Percentiles rank a stretch among this genome's conserved stretches.
These are phyloP conservation scores for Aspidoscelis tigris DNA, from an alignment of 2,113 vertebrate genomes.

Conservation along the genomic window DNA sequence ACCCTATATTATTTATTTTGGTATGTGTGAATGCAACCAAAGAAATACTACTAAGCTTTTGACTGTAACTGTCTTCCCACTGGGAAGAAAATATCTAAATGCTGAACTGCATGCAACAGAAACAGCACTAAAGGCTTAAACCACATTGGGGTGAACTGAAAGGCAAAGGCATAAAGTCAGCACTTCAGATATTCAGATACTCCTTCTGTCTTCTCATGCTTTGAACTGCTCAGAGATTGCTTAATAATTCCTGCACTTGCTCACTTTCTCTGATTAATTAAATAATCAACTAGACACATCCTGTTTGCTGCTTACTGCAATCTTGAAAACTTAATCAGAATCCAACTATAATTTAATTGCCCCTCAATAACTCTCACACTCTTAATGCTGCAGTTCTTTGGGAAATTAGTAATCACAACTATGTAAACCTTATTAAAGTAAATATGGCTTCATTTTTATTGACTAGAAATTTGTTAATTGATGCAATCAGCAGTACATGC, in stretches of 20 bases:
- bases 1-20: too few species aligned
- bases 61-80: background rate
- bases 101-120: background rate
- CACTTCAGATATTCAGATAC: background rate
- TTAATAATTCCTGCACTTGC: slow-evolving; percentile 61
- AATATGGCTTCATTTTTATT: slow-evolving; percentile 73
- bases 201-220: slow-evolving; percentile 15
- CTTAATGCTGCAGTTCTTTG: slow-evolving; percentile 70
- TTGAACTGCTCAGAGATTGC: slow-evolving; percentile 57
- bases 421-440: slow-evolving; percentile 78
- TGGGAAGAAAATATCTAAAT: background rate
- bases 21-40: too few species aligned
- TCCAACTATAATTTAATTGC: slow-evolving; percentile 69
- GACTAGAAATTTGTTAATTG: slow-evolving; percentile 60
- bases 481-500: slow-evolving; percentile 58
- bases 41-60: background rate
- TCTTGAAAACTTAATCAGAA: slow-evolving; percentile 70
- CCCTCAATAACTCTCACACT: slow-evolving; percentile 65
- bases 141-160: background rate
- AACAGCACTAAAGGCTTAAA: background rate
- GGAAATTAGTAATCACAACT: slow-evolving; percentile 76
- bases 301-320: slow-evolving; percentile 65
- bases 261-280: slow-evolving; percentile 70
- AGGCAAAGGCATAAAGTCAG: slow-evolving; percentile 21
- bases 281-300: slow-evolving; percentile 69